Base-by-base conservation (phyloP, 2,113 vertebrate genomes). In the Trematocara nigrifrons region DNA sequence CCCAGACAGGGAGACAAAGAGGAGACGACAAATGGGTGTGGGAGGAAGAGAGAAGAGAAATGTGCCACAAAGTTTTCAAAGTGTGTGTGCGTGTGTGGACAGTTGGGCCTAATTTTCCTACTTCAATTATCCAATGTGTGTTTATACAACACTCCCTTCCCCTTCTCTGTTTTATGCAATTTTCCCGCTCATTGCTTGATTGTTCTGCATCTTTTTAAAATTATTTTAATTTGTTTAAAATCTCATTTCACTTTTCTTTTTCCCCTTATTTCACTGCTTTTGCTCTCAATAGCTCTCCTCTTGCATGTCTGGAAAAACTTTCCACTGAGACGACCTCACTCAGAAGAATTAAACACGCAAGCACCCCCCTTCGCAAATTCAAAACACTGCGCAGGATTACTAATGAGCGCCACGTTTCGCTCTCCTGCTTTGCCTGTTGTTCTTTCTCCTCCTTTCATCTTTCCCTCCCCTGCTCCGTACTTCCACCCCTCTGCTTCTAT, bases 1-100 rank as follows among this genome's bases (percentile, higher is more conserved):
- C 93, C 85, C 85, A 85, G 89, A 91, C 89, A 71, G 86, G 85
- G 95, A 91, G 94, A 97, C 95, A 97, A 95, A 80, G 71, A 20
- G 77, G 79, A 83, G 85, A 80, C 61, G 80, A 52, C 57, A 64
- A 77, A 15, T 22, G 31, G 18, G 74, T 59, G 90, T 16, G 83
- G 84, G 47, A 45, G 57, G 57, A 74, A 82, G 16, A 15, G 31
- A 74, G 53, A 57, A 18, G 7, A 38, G 31, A 86, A 69, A 81
- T 53, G 82, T 81, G 79, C 69, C 18, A 51, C 82, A 15, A 54
- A 78, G 61, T 84, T 79, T 86, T 52, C 79, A 80, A 61, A 59
- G 81, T 84, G 22, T n/a, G n/a, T n/a, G n/a, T 47, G 51, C 79
- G n/a, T 84, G 66, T 80, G 59, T 57, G 56, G 29, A 56, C 64